These are phyloP conservation scores for Candidula unifasciata DNA, from an alignment of 2,888 invertebrate species.

Conservation along the genomic window DNA sequence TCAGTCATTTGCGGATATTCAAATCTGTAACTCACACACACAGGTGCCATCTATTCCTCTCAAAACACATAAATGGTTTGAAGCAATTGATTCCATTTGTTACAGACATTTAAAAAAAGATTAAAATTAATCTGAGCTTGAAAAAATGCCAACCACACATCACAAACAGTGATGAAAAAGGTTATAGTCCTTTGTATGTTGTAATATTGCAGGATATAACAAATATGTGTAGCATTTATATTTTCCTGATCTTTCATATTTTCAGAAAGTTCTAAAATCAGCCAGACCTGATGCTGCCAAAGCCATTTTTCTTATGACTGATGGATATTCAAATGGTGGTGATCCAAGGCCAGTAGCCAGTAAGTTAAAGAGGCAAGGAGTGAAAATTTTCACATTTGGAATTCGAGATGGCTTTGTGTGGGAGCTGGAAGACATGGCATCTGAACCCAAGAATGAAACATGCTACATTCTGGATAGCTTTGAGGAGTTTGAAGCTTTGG, in stretches of 20 bases:
- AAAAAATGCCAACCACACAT: no score
- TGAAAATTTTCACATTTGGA: slow-evolving; percentile 80
- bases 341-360: slow-evolving; percentile 83
- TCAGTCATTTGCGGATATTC: no score
- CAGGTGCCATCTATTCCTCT: no score
- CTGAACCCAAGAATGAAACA: slow-evolving; percentile 82
- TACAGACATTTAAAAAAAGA: no score
- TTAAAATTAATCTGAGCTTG: no score
- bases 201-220: no score
- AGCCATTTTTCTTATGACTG: slow-evolving; percentile 84
- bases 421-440: slow-evolving; percentile 82
- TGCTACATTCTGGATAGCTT: slow-evolving; percentile 85
- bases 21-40: no score
- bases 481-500: slow-evolving; percentile 84
- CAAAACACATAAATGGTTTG: no score
- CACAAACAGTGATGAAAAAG: no score
- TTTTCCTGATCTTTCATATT: background rate
- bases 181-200: no score
- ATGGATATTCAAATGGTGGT: slow-evolving; percentile 85
- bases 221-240: no score
- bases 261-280: slow-evolving; percentile 72
- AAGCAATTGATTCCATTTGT: no score
- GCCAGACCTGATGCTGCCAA: slow-evolving; percentile 79
- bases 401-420: slow-evolving; percentile 83
- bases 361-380: slow-evolving; percentile 79